phyloP scores from a whole-genome alignment of 2,888 invertebrate species.

The Acleris laterana region DNA sequence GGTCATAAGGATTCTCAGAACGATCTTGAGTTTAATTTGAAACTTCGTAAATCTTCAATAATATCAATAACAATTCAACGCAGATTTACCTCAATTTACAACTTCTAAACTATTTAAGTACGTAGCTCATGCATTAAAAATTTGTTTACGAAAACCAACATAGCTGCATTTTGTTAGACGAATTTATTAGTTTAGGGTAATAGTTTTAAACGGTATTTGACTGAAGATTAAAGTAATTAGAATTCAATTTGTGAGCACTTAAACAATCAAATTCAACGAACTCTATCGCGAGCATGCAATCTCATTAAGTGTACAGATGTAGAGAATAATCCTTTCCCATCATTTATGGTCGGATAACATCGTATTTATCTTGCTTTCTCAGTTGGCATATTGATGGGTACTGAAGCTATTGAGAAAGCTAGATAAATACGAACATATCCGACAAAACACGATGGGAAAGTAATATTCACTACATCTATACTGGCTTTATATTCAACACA shows the following conservation, averaged over 20 bases:
- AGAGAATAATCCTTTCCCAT: too few relatives aligned
- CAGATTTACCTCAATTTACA: neutral
- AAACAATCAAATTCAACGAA: neutral
- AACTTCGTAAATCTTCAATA: neutral
- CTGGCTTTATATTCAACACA: too few relatives aligned
- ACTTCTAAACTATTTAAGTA: neutral
- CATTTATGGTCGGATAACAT: too few relatives aligned
- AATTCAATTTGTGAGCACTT: too few relatives aligned
- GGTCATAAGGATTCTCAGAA: neutral
- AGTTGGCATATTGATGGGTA: too few relatives aligned
- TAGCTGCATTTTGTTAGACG: neutral
- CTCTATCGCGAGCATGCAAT: neutral
- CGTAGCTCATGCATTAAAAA: neutral
- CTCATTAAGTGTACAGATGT: neutral
- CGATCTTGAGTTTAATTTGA: neutral
- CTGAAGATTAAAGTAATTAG: neutral
- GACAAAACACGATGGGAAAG: too few relatives aligned
- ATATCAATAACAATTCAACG: neutral
- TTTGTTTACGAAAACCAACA: neutral
- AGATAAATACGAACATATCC: too few relatives aligned
- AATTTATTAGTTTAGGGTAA: too few relatives aligned
- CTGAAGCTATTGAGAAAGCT: too few relatives aligned
- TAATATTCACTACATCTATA: too few relatives aligned
- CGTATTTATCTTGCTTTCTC: too few relatives aligned
- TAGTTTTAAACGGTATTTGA: neutral